Evolutionary conservation across 2,888 invertebrate species (phyloP).

Genomic region (Hypomecis punctinalis): DNA sequence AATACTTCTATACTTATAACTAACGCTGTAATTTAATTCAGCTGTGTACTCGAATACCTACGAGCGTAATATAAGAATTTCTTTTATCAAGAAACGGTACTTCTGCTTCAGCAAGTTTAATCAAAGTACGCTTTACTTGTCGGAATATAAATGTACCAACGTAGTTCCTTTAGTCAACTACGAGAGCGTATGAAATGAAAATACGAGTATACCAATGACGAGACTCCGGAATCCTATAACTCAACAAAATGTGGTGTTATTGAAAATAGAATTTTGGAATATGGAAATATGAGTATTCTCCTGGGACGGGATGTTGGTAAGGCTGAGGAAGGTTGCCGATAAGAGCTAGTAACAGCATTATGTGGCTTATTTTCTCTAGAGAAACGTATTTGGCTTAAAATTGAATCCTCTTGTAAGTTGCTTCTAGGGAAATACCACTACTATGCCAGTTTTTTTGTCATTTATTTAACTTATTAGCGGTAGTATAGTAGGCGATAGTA

Average conservation of each 20-base stretch:
- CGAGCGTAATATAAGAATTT: neutral
- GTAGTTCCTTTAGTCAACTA: constrained; percentile 19
- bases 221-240: constrained; percentile 21
- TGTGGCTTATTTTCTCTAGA: neutral
- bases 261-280: constrained; percentile 33
- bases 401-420: too few relatives aligned
- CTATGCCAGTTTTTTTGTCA: too few relatives aligned
- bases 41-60: neutral
- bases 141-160: constrained; percentile 11
- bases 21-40: neutral
- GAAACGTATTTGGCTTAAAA: neutral
- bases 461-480: too few relatives aligned
- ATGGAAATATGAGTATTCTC: constrained; percentile 24
- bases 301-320: constrained; percentile 11
- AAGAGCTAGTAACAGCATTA: constrained; percentile 3
- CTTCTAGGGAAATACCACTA: too few relatives aligned
- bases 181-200: constrained; percentile 26
- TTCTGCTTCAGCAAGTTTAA: constrained; percentile 20
- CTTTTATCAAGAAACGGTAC: constrained; percentile 9
- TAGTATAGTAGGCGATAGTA: too few relatives aligned
- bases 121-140: constrained; percentile 16
- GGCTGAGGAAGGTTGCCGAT: constrained; percentile 5
- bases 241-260: constrained; percentile 23
- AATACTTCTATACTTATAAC: too few relatives aligned
- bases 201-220: constrained; percentile 20